These are phyloP conservation scores for Chrysina gloriosa DNA, from an alignment of 2,888 invertebrate genomes.

Conservation along the genomic window DNA sequence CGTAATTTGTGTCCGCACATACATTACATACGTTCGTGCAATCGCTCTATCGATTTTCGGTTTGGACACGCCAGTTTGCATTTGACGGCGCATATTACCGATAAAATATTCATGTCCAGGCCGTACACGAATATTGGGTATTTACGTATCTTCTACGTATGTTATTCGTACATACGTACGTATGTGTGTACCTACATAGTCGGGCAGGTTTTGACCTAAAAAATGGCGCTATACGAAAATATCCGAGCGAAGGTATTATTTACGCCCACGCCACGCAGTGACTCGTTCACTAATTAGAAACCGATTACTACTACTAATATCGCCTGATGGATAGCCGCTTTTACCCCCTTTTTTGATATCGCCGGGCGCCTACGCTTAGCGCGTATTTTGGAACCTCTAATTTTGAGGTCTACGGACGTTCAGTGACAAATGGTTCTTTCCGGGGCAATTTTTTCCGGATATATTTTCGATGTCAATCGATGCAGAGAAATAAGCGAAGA, in stretches of 20 bases:
- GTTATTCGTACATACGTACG: neutral
- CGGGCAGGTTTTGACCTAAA: neutral
- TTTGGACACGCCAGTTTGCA: conserved; percentile 17
- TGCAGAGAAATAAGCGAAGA: too few species aligned
- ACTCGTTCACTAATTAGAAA: conserved; percentile 23
- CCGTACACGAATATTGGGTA: conserved; percentile 6
- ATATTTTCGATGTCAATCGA: too few species aligned
- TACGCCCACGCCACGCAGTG: neutral
- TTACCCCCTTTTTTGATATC: too few species aligned
- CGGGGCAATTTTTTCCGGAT: too few species aligned
- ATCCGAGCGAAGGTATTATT: neutral
- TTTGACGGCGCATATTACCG: conserved; percentile 7
- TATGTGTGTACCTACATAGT: neutral
- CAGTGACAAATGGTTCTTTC: too few species aligned
- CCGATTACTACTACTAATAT: conserved; percentile 18
- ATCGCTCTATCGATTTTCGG: conserved; percentile 13
- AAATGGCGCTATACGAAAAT: neutral
- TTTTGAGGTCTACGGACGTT: too few species aligned
- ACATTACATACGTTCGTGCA: neutral
- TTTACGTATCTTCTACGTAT: too few species aligned
- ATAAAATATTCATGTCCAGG: conserved; percentile 19
- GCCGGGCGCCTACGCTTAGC: too few species aligned
- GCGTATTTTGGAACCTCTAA: too few species aligned
- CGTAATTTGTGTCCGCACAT: neutral
- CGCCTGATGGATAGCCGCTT: neutral